These are phyloP conservation scores for Nannobrachium achirus DNA, from an alignment of 2,113 vertebrate genomes.

Conservation along the genomic window DNA sequence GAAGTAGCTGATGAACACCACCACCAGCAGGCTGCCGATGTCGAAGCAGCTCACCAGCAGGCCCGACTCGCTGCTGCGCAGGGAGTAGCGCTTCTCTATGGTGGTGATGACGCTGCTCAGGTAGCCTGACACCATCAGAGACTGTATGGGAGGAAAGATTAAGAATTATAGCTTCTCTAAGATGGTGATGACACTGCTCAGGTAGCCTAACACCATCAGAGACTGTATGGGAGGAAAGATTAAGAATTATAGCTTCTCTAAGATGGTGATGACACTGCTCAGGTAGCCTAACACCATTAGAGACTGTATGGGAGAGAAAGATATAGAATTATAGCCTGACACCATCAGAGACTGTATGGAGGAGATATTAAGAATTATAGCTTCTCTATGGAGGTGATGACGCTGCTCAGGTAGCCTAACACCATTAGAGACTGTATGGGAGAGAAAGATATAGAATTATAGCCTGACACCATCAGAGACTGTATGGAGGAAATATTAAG, in stretches of 20 bases:
- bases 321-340: too few relatives aligned
- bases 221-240: constrained; percentile 94
- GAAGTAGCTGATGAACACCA: constrained; percentile 98
- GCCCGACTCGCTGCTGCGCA: constrained; percentile 95
- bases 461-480: too few relatives aligned
- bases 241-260: constrained; percentile 93
- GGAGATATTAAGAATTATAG: constrained; percentile 89
- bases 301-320: constrained; percentile 96
- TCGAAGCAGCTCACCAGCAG: constrained; percentile 98
- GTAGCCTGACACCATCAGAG: constrained; percentile 98
- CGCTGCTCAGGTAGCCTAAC: constrained; percentile 97
- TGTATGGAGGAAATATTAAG: constrained; percentile 88
- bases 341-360: too few relatives aligned
- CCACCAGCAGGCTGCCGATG: constrained; percentile 94
- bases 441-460: too few relatives aligned
- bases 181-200: constrained; percentile 99
- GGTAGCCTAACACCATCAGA: constrained; percentile 97
- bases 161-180: constrained; percentile 94
- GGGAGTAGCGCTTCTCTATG: constrained; percentile 95
- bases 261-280: constrained; percentile 99
- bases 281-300: constrained; percentile 99
- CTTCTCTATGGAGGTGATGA: constrained; percentile 98
- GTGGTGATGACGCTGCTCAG: constrained; percentile 99
- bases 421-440: constrained; percentile 98
- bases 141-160: constrained; percentile 93